Conservation (phyloP, 2,797 vertebrate genomes). For the Vultur gryphus region DNA sequence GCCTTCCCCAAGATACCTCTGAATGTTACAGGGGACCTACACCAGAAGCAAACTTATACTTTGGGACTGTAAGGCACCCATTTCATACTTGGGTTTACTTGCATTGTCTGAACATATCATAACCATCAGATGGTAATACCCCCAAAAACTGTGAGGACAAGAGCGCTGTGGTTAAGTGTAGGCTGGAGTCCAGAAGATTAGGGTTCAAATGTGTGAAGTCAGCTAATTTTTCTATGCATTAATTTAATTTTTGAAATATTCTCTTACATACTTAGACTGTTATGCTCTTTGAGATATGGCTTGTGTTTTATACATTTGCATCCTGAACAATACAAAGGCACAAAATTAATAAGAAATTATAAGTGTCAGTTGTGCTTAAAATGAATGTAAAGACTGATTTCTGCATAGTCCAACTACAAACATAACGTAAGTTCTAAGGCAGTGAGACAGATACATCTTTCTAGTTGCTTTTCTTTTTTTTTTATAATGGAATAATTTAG, state of each 20-base stretch:
- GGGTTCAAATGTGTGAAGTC: not conserved
- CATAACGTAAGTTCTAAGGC: not conserved
- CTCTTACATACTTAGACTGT: not conserved
- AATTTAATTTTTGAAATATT: not conserved
- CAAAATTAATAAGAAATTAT: not conserved
- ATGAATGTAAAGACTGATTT: not conserved
- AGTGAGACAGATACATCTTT: not conserved
- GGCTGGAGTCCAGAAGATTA: not conserved
- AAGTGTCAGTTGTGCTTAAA: not conserved
- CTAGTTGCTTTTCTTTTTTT: not conserved
- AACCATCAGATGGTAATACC: not conserved
- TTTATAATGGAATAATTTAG: not conserved
- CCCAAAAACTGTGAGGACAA: not conserved
- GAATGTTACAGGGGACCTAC: not conserved
- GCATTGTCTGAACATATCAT: not conserved
- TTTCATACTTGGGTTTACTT: not conserved
- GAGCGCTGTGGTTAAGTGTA: not conserved
- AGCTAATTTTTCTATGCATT: not conserved
- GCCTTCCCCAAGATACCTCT: not conserved
- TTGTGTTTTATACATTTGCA: not conserved
- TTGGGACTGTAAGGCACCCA: not conserved
- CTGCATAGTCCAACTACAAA: not conserved
- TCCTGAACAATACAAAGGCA: not conserved
- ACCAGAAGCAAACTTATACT: not conserved
- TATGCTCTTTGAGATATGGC: not conserved